These are phyloP conservation scores for Petrolisthes cinctipes DNA, from an alignment of 2,888 invertebrate genomes.

Conservation along the genomic window DNA sequence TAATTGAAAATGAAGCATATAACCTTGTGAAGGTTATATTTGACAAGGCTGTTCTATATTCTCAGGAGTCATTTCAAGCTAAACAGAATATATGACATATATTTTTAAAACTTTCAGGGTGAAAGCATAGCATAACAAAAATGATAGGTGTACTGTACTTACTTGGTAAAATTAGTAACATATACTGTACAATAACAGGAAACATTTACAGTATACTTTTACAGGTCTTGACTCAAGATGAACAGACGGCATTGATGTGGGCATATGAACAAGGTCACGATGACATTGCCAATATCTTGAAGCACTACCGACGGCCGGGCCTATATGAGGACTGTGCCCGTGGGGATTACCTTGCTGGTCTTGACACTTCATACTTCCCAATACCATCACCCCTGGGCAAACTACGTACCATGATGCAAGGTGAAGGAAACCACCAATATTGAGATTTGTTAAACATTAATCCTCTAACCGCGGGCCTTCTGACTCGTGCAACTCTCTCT, in stretches of 20 bases:
- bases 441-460: background rate
- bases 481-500: no score
- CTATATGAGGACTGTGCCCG: conserved; percentile 70
- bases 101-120: no score
- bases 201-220: background rate
- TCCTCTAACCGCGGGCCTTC: background rate
- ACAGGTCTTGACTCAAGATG: conserved; percentile 66
- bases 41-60: no score
- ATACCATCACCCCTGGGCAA: conserved; percentile 72
- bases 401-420: conserved; percentile 71
- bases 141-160: no score
- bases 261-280: conserved; percentile 72
- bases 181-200: background rate
- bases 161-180: background rate
- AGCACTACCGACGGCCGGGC: conserved; percentile 70
- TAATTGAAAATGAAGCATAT: no score
- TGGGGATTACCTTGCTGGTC: conserved; percentile 70
- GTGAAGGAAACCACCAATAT: conserved; percentile 63
- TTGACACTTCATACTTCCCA: conserved; percentile 71
- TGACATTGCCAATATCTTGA: conserved; percentile 71
- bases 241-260: conserved; percentile 71
- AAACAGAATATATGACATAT: no score
- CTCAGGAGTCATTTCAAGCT: no score
- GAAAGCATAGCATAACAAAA: no score
- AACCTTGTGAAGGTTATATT: no score